These are phyloP conservation scores for Chloroclystis v-ata DNA, from an alignment of 2,888 invertebrate species.

Conservation along the genomic window DNA sequence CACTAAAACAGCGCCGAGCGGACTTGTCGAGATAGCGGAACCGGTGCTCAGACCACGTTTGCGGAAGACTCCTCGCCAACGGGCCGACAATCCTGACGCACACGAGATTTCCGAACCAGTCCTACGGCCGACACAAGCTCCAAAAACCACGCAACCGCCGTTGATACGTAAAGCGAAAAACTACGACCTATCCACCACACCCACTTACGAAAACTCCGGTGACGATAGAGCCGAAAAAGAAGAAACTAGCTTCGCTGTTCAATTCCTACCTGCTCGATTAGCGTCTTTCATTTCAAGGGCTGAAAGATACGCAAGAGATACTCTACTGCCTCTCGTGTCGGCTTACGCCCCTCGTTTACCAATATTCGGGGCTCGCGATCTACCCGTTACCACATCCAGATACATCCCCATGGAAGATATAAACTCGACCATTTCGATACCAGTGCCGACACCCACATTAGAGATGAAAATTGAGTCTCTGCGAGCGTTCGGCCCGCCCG, in stretches of 20 bases:
- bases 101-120: constrained; percentile 83
- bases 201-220: constrained; percentile 57
- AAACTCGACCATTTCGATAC: constrained; percentile 56
- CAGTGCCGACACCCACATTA: constrained; percentile 67
- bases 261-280: constrained; percentile 86
- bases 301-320: constrained; percentile 88
- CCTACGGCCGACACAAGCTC: constrained; percentile 69
- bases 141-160: constrained; percentile 49
- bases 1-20: constrained; percentile 64
- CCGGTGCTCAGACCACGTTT: constrained; percentile 83
- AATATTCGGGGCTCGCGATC: constrained; percentile 72
- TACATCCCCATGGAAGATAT: constrained; percentile 80
- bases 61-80: constrained; percentile 73
- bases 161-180: constrained; percentile 63
- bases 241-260: constrained; percentile 80
- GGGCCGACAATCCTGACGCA: constrained; percentile 68
- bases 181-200: constrained; percentile 63
- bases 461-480: constrained; percentile 73
- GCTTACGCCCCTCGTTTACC: constrained; percentile 87
- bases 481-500: constrained; percentile 65
- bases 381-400: constrained; percentile 73
- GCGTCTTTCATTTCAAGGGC: constrained; percentile 89
- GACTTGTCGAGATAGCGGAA: constrained; percentile 82
- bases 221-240: constrained; percentile 57
- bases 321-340: constrained; percentile 85